phyloP scores from a whole-genome alignment of 2,113 vertebrate genomes.

The Phylloscopus trochilus region DNA sequence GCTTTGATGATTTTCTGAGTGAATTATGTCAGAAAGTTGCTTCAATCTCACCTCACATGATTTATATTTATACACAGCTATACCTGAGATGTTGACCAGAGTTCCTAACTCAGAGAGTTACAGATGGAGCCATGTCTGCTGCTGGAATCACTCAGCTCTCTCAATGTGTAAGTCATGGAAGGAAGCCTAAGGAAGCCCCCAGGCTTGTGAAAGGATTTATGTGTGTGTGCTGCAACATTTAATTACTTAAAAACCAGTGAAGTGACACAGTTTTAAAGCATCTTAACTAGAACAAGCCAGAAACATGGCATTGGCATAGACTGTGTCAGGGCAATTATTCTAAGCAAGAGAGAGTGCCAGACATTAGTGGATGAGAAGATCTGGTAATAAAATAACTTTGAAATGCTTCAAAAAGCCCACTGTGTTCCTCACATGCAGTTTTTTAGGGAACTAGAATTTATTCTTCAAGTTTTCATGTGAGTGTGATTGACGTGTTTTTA shows the following conservation, averaged over 20 bases:
- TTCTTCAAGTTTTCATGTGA: background rate
- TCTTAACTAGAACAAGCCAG: background rate
- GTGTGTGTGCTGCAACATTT: background rate
- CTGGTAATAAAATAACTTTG: background rate
- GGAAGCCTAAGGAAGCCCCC: background rate
- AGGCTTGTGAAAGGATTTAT: background rate
- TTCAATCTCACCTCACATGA: background rate
- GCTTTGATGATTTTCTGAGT: background rate
- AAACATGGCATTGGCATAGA: background rate
- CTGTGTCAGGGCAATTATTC: background rate
- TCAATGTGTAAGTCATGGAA: background rate
- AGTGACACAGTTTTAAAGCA: background rate
- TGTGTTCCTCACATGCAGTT: background rate
- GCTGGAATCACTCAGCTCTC: background rate
- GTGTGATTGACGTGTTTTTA: background rate
- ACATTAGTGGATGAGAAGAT: background rate
- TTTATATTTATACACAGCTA: background rate
- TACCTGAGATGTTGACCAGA: background rate
- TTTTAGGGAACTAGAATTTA: background rate
- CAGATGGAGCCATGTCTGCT: background rate
- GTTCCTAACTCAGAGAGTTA: background rate
- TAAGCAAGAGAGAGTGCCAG: background rate
- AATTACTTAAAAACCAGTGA: background rate
- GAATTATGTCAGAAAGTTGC: background rate
- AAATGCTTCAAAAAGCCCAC: background rate